A percentile compares a stretch with the other conserved stretches of the same genome.
phyloP scores from a whole-genome alignment of 2,113 vertebrate species.

The Tretioscincus oriximinensis region DNA sequence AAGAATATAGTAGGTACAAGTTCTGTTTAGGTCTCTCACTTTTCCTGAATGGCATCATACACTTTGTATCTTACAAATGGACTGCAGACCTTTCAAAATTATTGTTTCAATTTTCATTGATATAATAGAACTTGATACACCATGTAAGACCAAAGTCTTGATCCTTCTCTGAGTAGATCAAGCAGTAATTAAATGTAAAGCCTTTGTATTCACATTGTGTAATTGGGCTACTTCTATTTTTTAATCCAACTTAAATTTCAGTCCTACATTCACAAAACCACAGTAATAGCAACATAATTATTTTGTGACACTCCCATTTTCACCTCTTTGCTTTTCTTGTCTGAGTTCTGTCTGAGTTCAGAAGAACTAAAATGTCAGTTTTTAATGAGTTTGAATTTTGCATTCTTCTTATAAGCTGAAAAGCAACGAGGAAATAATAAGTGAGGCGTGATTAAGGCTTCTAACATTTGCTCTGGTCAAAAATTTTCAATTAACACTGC shows the following conservation, averaged over 20 bases:
- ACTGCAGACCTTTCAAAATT: not conserved
- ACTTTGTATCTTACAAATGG: not conserved
- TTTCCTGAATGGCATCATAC: not conserved
- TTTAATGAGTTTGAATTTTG: conserved; percentile 54
- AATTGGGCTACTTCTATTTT: not conserved
- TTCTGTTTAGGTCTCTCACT: not conserved
- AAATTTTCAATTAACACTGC: conserved; percentile 76
- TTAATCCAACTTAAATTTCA: not conserved
- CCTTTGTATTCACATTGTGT: not conserved
- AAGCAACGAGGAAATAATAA: conserved; percentile 68
- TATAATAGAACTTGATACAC: not conserved
- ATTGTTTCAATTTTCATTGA: not conserved
- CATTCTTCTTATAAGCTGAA: conserved; percentile 56
- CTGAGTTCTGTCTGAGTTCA: not conserved
- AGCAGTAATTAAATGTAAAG: not conserved
- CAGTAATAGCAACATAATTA: not conserved
- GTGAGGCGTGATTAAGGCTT: conserved; percentile 58
- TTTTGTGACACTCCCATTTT: not conserved
- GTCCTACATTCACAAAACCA: not conserved
- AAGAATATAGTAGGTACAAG: not conserved
- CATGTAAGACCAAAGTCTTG: not conserved
- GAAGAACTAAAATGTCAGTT: conserved; percentile 42
- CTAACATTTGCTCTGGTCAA: conserved; percentile 69
- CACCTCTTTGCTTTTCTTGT: not conserved
- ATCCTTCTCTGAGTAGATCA: not conserved